Conservation (phyloP, 1,140 invertebrate genomes). For the Drosophila nebulosa region DNA sequence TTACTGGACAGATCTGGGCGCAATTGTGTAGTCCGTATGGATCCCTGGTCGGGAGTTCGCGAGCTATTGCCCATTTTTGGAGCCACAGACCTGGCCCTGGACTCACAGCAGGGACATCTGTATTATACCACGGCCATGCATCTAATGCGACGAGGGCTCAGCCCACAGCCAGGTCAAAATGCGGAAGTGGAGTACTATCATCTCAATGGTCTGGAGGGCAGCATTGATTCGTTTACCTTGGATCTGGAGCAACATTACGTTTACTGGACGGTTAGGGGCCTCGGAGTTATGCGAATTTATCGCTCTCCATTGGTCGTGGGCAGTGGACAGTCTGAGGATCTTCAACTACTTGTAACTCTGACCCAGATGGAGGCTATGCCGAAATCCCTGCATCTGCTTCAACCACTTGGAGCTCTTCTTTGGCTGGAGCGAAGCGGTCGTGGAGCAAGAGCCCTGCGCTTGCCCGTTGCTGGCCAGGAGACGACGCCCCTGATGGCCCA, state of each 20-base stretch:
- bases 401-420: slow-evolving; percentile 30
- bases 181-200: slow-evolving; percentile 54
- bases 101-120: slow-evolving; percentile 89
- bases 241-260: slow-evolving; percentile 88
- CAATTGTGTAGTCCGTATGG: slow-evolving; percentile 56
- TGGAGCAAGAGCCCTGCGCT: slow-evolving; percentile 14
- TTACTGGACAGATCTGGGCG: slow-evolving; percentile 88
- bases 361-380: slow-evolving; percentile 18
- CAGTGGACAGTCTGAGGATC: background rate
- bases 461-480: background rate
- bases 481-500: slow-evolving; percentile 7
- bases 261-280: slow-evolving; percentile 87
- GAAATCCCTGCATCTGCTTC: slow-evolving; percentile 29
- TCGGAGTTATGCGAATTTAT: slow-evolving; percentile 82
- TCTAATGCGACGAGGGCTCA: slow-evolving; percentile 89
- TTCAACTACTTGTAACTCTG: slow-evolving; percentile 9
- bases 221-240: slow-evolving; percentile 90
- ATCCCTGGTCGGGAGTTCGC: slow-evolving; percentile 44
- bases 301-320: background rate
- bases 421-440: slow-evolving; percentile 36
- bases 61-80: slow-evolving; percentile 63
- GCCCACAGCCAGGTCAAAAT: slow-evolving; percentile 83
- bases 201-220: slow-evolving; percentile 44
- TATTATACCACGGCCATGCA: slow-evolving; percentile 94
- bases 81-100: slow-evolving; percentile 88